Evolutionary conservation across 2,113 vertebrate species (phyloP).

Genomic region (Vulpes vulpes): DNA sequence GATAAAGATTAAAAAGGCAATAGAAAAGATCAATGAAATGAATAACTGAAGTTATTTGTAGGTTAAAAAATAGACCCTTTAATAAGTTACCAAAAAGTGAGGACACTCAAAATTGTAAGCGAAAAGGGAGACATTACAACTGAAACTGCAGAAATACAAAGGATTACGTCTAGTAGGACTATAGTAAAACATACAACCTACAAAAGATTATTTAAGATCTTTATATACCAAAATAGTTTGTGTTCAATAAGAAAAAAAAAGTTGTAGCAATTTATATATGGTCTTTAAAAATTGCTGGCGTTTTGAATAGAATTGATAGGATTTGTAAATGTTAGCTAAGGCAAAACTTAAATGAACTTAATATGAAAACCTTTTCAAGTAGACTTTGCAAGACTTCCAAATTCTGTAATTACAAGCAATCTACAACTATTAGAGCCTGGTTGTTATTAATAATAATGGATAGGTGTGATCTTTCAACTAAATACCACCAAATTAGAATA

Average conservation of each 20-base stretch:
- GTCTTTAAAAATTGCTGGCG: neutral
- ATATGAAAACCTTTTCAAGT: neutral
- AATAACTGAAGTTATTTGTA: neutral
- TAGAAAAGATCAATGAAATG: neutral
- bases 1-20: neutral
- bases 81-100: neutral
- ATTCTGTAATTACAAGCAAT: constrained; percentile 30
- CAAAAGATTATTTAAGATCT: neutral
- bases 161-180: neutral
- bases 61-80: neutral
- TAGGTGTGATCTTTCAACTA: constrained; percentile 35
- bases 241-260: neutral
- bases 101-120: neutral
- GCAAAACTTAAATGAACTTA: neutral
- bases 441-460: constrained; percentile 17
- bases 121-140: neutral
- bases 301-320: constrained; percentile 2
- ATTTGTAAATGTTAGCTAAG: neutral
- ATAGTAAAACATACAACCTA: neutral
- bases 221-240: neutral
- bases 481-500: constrained; percentile 56
- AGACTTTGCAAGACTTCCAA: constrained; percentile 20
- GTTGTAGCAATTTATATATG: neutral
- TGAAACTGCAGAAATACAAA: neutral
- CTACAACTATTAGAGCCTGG: neutral